phyloP scores from a whole-genome alignment of 2,888 invertebrate species.

The Leucophenga maculata region DNA sequence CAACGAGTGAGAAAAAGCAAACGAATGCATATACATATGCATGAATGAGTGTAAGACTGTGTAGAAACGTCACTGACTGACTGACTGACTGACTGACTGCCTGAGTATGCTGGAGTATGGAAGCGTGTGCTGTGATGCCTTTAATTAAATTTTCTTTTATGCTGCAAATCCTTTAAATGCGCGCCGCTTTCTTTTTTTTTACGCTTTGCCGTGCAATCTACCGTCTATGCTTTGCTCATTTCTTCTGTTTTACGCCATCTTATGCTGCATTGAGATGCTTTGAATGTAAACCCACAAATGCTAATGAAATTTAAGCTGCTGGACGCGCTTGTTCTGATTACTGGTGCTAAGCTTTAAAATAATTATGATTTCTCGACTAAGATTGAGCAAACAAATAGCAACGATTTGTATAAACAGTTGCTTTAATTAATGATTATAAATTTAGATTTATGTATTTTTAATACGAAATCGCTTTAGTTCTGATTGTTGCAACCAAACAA shows the following conservation, averaged over 20 bases:
- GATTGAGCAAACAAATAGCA: too few species aligned
- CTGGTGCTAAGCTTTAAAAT: background rate
- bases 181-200: slow-evolving; percentile 53
- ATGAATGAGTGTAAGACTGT: too few species aligned
- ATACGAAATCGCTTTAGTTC: background rate
- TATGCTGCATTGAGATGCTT: background rate
- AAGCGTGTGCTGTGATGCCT: slow-evolving; percentile 40
- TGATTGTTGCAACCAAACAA: too few species aligned
- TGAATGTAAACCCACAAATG: background rate
- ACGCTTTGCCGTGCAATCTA: slow-evolving; percentile 42
- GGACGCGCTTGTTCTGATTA: background rate
- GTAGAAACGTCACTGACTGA: too few species aligned
- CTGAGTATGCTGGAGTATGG: background rate
- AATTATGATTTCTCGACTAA: background rate
- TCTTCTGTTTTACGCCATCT: background rate
- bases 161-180: slow-evolving; percentile 41
- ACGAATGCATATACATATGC: background rate
- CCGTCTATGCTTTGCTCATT: slow-evolving; percentile 33
- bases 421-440: too few species aligned
- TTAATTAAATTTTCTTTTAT: slow-evolving; percentile 58
- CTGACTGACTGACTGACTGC: too few species aligned
- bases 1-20: slow-evolving; percentile 8
- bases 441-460: background rate
- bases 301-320: slow-evolving; percentile 1
- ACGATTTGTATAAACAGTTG: too few species aligned